A percentile compares a stretch with the other conserved stretches of the same genome.
These are phyloP conservation scores for Philopotamus ludificatus DNA, from an alignment of 1,140 invertebrate species.

Conservation along the genomic window DNA sequence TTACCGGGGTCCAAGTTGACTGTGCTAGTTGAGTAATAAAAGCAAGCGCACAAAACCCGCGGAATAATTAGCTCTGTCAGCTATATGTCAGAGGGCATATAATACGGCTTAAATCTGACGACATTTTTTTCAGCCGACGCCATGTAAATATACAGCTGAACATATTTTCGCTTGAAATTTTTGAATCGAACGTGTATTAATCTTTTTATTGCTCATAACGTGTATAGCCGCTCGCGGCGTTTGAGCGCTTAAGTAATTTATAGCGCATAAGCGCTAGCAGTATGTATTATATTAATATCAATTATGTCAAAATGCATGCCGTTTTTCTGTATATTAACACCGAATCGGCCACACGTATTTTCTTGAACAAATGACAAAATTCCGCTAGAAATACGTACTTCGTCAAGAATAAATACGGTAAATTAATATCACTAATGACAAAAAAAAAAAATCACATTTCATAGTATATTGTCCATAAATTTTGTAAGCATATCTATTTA, in stretches of 20 bases:
- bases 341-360: too few relatives aligned
- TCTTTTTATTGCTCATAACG: not conserved
- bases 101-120: not conserved
- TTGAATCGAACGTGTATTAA: not conserved
- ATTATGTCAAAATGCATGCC: too few relatives aligned
- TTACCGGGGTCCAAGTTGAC: slow-evolving; percentile 7
- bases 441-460: too few relatives aligned
- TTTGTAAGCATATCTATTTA: too few relatives aligned
- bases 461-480: too few relatives aligned
- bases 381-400: too few relatives aligned
- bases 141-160: not conserved
- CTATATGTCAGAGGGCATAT: not conserved
- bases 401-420: too few relatives aligned
- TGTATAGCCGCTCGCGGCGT: not conserved
- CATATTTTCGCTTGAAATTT: not conserved
- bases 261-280: too few relatives aligned
- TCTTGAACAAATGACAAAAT: too few relatives aligned
- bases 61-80: not conserved
- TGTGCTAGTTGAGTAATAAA: slow-evolving; percentile 3
- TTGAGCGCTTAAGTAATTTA: not conserved
- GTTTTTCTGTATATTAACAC: too few relatives aligned
- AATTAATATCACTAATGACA: too few relatives aligned
- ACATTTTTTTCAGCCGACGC: not conserved
- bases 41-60: slow-evolving; percentile 3
- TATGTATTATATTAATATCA: too few relatives aligned